These are phyloP conservation scores for Apis florea DNA, from an alignment of 1,140 invertebrate species.

Conservation along the genomic window DNA sequence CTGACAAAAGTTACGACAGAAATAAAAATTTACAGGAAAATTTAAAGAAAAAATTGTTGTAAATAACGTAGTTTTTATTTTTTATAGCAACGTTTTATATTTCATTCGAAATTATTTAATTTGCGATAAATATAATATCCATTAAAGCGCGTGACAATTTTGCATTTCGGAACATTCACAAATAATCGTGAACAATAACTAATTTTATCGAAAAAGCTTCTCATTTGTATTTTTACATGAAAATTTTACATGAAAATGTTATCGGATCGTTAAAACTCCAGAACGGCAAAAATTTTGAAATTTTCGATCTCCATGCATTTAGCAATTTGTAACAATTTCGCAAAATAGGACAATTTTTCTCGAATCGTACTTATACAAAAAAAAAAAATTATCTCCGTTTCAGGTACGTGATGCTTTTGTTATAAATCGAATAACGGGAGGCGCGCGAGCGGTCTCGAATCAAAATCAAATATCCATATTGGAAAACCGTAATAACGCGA, in stretches of 20 bases:
- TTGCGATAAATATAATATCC: background rate
- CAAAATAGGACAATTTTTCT: background rate
- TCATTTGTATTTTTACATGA: background rate
- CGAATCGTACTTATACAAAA: background rate
- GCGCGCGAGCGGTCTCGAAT: constrained; percentile 12
- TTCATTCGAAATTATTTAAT: background rate
- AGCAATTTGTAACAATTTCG: background rate
- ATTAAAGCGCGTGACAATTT: background rate
- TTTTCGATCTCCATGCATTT: background rate
- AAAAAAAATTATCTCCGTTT: background rate
- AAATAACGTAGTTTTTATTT: background rate
- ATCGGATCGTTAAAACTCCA: background rate
- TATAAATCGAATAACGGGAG: background rate
- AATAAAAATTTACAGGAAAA: background rate
- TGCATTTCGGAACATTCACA: background rate
- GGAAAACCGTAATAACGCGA: constrained; percentile 21
- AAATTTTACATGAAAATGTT: background rate
- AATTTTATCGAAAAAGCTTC: background rate
- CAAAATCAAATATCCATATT: background rate
- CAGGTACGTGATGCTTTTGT: background rate
- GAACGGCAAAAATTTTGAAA: background rate
- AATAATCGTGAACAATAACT: background rate
- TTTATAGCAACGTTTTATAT: background rate
- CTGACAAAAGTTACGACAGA: background rate
- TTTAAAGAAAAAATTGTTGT: background rate